Conservation (phyloP, 2,797 vertebrate species). For the Valencia hispanica region DNA sequence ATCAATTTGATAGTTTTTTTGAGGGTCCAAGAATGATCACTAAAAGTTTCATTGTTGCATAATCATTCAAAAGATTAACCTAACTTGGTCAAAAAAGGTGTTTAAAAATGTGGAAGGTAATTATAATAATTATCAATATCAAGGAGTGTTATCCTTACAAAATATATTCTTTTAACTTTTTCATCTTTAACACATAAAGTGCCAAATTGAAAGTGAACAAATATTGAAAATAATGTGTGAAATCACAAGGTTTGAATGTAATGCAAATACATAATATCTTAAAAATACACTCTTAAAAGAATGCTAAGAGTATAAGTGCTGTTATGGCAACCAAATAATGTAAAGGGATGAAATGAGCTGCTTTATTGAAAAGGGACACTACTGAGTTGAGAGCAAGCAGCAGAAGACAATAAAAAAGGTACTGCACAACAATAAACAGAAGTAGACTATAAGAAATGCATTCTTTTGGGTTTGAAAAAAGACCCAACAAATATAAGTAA, state of each 20-base stretch:
- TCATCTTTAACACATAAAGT: not conserved
- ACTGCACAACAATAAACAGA: constrained; percentile 49
- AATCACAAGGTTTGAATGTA: not conserved
- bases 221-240: not conserved
- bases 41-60: not conserved
- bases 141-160: too few relatives aligned
- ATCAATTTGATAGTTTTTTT: not conserved
- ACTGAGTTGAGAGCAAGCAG: constrained; percentile 24
- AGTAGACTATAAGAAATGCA: constrained; percentile 41
- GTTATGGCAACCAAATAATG: not conserved
- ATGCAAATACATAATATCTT: not conserved
- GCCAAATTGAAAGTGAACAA: not conserved
- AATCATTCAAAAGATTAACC: not conserved
- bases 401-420: constrained; percentile 14
- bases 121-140: not conserved
- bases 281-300: not conserved
- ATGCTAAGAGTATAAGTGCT: not conserved
- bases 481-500: not conserved
- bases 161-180: not conserved
- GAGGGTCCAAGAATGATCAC: not conserved
- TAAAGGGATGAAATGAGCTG: constrained; percentile 21
- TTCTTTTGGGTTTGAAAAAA: not conserved
- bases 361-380: constrained; percentile 56
- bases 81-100: not conserved
- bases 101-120: not conserved